Conservation (phyloP, 2,113 vertebrate species). For the Nannobrachium achirus region DNA sequence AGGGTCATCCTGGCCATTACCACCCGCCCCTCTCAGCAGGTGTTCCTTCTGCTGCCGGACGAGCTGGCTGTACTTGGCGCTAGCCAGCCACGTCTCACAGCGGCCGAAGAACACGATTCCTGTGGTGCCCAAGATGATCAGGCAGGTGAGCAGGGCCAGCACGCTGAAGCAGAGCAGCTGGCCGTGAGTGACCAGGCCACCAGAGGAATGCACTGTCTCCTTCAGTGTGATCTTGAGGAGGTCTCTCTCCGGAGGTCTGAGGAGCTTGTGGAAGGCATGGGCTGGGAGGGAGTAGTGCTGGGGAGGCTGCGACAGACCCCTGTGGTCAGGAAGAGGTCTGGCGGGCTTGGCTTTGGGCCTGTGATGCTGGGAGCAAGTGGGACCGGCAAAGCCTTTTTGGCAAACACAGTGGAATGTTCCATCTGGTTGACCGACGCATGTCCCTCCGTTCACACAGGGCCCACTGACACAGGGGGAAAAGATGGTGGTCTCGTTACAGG, state of each 20-base stretch:
- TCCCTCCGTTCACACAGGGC: constrained; percentile 86
- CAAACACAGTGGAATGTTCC: constrained; percentile 85
- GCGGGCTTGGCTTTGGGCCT: constrained; percentile 51
- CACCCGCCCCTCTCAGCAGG: constrained; percentile 81
- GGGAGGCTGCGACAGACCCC: constrained; percentile 56
- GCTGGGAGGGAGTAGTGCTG: constrained; percentile 79
- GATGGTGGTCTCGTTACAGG: constrained; percentile 78
- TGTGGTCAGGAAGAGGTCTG: constrained; percentile 59
- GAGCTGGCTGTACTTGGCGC: constrained; percentile 86
- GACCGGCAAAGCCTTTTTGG: constrained; percentile 81
- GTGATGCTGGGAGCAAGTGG: constrained; percentile 75
- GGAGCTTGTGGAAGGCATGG: constrained; percentile 83
- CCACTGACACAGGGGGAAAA: constrained; percentile 72
- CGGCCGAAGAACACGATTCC: constrained; percentile 91
- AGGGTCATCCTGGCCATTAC: constrained; percentile 82
- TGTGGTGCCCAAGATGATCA: constrained; percentile 90
- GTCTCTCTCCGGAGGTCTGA: constrained; percentile 79
- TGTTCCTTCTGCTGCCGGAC: constrained; percentile 88
- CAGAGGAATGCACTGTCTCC: constrained; percentile 83
- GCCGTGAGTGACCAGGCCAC: constrained; percentile 85
- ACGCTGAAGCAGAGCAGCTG: constrained; percentile 93
- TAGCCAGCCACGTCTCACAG: constrained; percentile 91
- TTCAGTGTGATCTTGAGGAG: constrained; percentile 91
- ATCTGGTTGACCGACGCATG: constrained; percentile 77
- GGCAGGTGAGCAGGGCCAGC: constrained; percentile 90